Evolutionary conservation across 1,140 invertebrate species (phyloP).

Genomic region (Hesperophylax magnus): DNA sequence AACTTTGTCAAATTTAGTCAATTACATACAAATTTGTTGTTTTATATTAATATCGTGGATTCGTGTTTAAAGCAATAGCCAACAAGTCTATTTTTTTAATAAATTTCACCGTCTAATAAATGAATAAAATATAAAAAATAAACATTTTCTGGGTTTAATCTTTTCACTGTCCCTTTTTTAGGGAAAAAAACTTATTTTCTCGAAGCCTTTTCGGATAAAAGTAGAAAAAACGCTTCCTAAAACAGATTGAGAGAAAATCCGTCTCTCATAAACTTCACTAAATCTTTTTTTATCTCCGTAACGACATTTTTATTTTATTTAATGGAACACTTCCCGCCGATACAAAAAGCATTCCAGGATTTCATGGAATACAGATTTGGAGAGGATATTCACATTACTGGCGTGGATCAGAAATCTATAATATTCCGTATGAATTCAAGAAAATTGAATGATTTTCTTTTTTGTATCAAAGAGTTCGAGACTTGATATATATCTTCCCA

Average conservation of each 20-base stretch:
- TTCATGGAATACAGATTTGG: not conserved
- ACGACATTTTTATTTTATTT: not conserved
- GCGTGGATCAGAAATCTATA: not conserved
- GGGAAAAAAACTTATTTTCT: no score
- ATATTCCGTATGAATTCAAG: constrained; percentile 3
- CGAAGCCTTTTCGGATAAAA: not conserved
- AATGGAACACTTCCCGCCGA: constrained; percentile 3
- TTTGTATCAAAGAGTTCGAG: constrained; percentile 5
- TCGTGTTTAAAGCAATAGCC: no score
- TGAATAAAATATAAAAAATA: no score
- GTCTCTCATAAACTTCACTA: not conserved
- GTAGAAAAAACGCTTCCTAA: not conserved
- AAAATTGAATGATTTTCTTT: constrained; percentile 34
- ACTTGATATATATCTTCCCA: constrained; percentile 28
- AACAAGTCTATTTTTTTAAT: no score
- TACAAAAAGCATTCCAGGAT: not conserved
- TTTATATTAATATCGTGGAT: no score
- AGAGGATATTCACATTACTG: not conserved
- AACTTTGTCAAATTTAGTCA: no score
- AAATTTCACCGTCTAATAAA: no score
- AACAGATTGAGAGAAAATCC: not conserved
- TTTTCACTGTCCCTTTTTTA: no score
- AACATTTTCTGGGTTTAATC: no score
- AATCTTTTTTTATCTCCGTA: not conserved
- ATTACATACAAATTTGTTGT: no score